Base-by-base conservation (phyloP, 1,140 invertebrate species). In the Paraescarpia echinospica region DNA sequence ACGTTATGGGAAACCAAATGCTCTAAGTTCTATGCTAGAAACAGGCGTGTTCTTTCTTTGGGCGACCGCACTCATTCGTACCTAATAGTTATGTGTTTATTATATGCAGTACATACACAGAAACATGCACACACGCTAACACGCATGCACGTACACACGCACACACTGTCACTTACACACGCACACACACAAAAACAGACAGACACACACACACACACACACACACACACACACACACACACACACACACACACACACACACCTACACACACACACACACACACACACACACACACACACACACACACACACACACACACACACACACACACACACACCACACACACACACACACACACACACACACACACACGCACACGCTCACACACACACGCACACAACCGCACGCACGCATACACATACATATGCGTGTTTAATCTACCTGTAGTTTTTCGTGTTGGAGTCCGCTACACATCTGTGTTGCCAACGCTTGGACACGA, bases 311-410 rank as follows among this genome's bases (percentile, higher is more conserved):
- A 90, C 90, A 90, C n/a, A 8, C 6, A 90, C n/a, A 8, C 90
- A 90, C n/a, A 90, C 90, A 90, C n/a, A 90, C 90, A 90, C n/a
- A 8, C 90, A 90, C n/a, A 8, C 90, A 90, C n/a, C 1, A 90
- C 90, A 90, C n/a, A 90, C 90, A 90, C n/a, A 90, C 90, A 90
- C n/a, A 90, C 90, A 90, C n/a, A 90, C 90, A 5, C n/a, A 90
- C 90, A 90, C n/a, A 90, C 90, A 31, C n/a, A 90, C 90, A 8
- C n/a, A 90, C 8, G 33, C n/a, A 6, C 90, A 90, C n/a, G 33
- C 90, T n/a, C n/a, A 90, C 90, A 90, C n/a, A 90, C 90, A 90
- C n/a, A 90, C 90, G 33, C n/a, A 90, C 90, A 6, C n/a, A 90
- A 12, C 14, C n/a, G 33, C 8, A 90, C n/a, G 33, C 90, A 90